Evolutionary conservation across 92 coral and sea anemone species (phyloP).

Genomic region (Epizoanthus fatuus): DNA sequence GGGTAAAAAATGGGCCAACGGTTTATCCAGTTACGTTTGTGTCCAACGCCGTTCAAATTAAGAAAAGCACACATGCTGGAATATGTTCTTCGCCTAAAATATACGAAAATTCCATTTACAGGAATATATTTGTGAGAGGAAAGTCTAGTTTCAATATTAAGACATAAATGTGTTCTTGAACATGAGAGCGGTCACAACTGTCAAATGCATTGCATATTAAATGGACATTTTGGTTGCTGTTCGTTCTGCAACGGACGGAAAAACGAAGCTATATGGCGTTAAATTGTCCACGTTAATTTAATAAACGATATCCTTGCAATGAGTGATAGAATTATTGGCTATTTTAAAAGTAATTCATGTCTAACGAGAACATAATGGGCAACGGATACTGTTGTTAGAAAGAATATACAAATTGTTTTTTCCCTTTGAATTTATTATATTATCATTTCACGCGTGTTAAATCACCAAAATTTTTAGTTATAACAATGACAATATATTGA

Average conservation of each 20-base stretch:
- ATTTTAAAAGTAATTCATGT: constrained; percentile 63
- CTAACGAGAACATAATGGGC: constrained; percentile 67
- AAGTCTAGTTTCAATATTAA: background rate
- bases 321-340: constrained; percentile 61
- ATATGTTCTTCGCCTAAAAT: background rate
- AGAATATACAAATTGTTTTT: constrained; percentile 25
- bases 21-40: background rate
- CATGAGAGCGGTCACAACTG: constrained; percentile 15
- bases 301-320: constrained; percentile 53
- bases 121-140: background rate
- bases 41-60: background rate
- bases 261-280: constrained; percentile 6
- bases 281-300: constrained; percentile 29
- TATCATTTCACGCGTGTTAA: background rate
- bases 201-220: constrained; percentile 29
- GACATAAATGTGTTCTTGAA: constrained; percentile 1
- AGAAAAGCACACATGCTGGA: background rate
- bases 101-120: background rate
- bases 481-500: background rate
- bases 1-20: constrained; percentile 1
- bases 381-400: constrained; percentile 49
- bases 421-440: constrained; percentile 2
- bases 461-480: background rate
- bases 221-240: constrained; percentile 11
- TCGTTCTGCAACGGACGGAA: background rate